Evolutionary conservation across 2,113 vertebrate species (phyloP).

Genomic region (Leucosticte australis): DNA sequence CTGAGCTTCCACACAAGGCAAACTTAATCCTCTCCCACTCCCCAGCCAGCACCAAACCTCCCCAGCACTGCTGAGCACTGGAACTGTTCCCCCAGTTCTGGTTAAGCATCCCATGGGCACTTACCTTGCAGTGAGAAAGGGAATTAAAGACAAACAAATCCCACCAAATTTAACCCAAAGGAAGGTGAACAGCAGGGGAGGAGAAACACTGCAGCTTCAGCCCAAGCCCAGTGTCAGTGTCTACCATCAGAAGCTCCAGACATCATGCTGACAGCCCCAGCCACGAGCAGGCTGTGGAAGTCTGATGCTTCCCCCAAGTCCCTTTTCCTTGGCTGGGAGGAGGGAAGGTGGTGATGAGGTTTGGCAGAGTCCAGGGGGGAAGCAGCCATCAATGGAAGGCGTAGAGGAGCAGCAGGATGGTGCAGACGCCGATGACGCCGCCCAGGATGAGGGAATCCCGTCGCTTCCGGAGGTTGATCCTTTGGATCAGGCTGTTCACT

Average conservation of each 20-base stretch:
- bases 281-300: conserved; percentile 14
- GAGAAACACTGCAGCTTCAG: conserved; percentile 63
- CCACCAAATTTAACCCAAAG: conserved; percentile 30
- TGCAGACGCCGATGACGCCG: conserved; percentile 88
- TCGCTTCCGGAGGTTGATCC: conserved; percentile 95
- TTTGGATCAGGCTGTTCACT: conserved; percentile 96
- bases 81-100: not conserved
- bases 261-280: conserved; percentile 12
- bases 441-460: conserved; percentile 94
- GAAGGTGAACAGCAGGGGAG: conserved; percentile 42
- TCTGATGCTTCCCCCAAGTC: conserved; percentile 24
- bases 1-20: not conserved
- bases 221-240: conserved; percentile 24
- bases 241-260: conserved; percentile 25
- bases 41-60: not conserved
- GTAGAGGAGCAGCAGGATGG: conserved; percentile 91
- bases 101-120: not conserved
- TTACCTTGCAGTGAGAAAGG: conserved; percentile 54
- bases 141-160: conserved; percentile 30
- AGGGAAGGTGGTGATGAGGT: conserved; percentile 13
- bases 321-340: conserved; percentile 20
- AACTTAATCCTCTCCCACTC: not conserved
- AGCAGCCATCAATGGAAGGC: conserved; percentile 87
- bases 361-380: conserved; percentile 61
- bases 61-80: not conserved